Base-by-base conservation (phyloP, 2,113 vertebrate genomes). In the Peucedramus taeniatus region DNA sequence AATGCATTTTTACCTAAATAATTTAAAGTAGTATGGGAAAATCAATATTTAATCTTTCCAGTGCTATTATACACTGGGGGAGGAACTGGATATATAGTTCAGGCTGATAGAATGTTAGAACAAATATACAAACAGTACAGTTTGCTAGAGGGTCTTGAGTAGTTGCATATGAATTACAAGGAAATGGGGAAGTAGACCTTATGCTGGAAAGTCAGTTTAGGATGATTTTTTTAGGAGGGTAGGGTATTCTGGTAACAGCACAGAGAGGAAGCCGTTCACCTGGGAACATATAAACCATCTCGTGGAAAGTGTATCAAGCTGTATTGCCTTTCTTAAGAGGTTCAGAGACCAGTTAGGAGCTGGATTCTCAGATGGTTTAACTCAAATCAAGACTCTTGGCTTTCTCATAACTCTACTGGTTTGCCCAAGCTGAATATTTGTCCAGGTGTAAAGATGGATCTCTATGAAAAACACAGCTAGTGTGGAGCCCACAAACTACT, bases 11-110 rank as follows among this genome's bases (percentile, higher is more conserved):
- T 54, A 37, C 75, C 35, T 89, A 82, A 94, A 89, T 90, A 94
- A 81, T 86, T 89, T 94, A 63, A 88, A 94, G n/a, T 87, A 91
- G 93, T 51, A 93, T 84, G 44, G 27, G 17, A 95, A 97, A 97
- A 97, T 97, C 94, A 96, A 97, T 97, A 93, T 95, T 90, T 97
- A 97, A 97, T 97, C 89, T 97, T 92, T 87, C 45, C 61, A 92
- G 56, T 82, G 64, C 60, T 86, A 57, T 93, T 93, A 84, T 66
- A 70, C 47, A 74, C 57, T 45, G 23, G 23, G 21, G 63, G 39
- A 83, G 75, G 47, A 70, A 84, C 33, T 68, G 83, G 66, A 86
- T 95, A 64, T 94, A 89, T 81, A 90, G 28, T 76, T 95, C 70
- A 83, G 15, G 37, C 30, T 83, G 42, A 80, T 84, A 65, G 83